Conservation (phyloP, 92 coral and sea anemone genomes). For the Micromussa lordhowensis region DNA sequence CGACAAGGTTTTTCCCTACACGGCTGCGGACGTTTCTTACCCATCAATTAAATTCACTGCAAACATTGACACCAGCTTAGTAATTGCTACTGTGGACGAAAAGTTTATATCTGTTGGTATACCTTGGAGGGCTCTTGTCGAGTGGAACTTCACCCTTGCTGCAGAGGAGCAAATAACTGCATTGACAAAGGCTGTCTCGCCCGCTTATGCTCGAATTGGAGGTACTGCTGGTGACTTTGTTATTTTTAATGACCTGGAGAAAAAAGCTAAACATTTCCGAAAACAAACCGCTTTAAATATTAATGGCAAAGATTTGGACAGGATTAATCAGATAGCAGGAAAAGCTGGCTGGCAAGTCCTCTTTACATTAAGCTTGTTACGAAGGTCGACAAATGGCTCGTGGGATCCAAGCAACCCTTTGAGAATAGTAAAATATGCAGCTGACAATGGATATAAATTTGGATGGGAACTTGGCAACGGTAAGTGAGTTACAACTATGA, state of each 20-base stretch:
- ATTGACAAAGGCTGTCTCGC: slow-evolving; percentile 79
- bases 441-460: slow-evolving; percentile 67
- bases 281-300: slow-evolving; percentile 17
- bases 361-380: slow-evolving; percentile 80
- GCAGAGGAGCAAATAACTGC: slow-evolving; percentile 55
- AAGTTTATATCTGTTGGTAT: slow-evolving; percentile 79
- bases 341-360: slow-evolving; percentile 70
- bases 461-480: slow-evolving; percentile 98
- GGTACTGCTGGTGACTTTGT: slow-evolving; percentile 81
- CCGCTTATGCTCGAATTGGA: slow-evolving; percentile 84
- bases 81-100: slow-evolving; percentile 64
- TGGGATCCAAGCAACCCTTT: slow-evolving; percentile 87
- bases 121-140: slow-evolving; percentile 56
- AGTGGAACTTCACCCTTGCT: slow-evolving; percentile 70
- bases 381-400: slow-evolving; percentile 51
- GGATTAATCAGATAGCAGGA: slow-evolving; percentile 66
- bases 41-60: too few relatives aligned
- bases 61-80: slow-evolving; percentile 11
- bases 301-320: slow-evolving; percentile 73
- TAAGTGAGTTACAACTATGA: slow-evolving; percentile 1
- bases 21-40: too few relatives aligned
- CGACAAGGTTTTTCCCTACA: too few relatives aligned
- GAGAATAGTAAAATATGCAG: slow-evolving; percentile 73
- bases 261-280: not conserved
- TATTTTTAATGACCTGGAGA: slow-evolving; percentile 5